Conservation (phyloP, 1,140 invertebrate species). For the Drusus annulatus region DNA sequence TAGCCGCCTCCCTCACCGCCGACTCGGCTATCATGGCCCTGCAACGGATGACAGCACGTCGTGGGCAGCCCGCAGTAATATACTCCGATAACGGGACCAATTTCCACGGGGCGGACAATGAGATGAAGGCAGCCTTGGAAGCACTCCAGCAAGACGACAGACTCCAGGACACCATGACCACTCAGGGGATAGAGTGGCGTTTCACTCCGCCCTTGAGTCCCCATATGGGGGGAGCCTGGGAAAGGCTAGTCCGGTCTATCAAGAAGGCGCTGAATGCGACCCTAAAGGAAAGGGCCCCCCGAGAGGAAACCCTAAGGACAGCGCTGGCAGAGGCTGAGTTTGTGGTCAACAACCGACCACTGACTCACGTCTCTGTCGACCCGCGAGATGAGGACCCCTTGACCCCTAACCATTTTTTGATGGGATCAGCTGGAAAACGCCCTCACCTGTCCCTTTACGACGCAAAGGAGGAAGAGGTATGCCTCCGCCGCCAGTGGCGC, state of each 20-base stretch:
- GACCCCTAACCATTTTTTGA: conserved; percentile 63
- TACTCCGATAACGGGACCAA: conserved; percentile 64
- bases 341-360: conserved; percentile 60
- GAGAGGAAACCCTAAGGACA: conserved; percentile 58
- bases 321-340: conserved; percentile 60
- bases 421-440: conserved; percentile 56
- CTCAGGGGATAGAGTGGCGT: conserved; percentile 58
- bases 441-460: conserved; percentile 42
- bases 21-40: conserved; percentile 51
- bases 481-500: conserved; percentile 49
- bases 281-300: conserved; percentile 49
- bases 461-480: conserved; percentile 24
- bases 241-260: conserved; percentile 62
- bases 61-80: conserved; percentile 57
- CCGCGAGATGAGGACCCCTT: conserved; percentile 57
- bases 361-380: conserved; percentile 60
- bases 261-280: conserved; percentile 60
- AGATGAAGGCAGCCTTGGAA: conserved; percentile 58
- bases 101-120: conserved; percentile 61
- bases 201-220: conserved; percentile 64
- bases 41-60: conserved; percentile 57
- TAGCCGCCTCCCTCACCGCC: conserved; percentile 22
- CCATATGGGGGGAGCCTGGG: conserved; percentile 66
- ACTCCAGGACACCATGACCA: conserved; percentile 26
- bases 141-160: conserved; percentile 57